phyloP scores from a whole-genome alignment of 2,888 invertebrate genomes.

The Euspilapteryx auroguttella region DNA sequence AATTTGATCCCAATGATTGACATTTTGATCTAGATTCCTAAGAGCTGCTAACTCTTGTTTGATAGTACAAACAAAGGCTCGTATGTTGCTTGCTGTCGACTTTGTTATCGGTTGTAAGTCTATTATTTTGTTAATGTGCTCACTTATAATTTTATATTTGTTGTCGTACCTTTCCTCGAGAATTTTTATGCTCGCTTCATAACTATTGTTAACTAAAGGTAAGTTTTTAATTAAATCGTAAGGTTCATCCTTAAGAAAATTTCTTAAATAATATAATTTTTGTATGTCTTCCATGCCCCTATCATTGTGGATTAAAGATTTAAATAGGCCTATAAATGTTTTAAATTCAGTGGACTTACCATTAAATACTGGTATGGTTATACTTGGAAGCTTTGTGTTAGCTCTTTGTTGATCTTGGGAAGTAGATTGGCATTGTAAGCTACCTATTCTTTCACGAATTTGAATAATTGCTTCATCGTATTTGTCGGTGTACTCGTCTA shows the following conservation, averaged over 20 bases:
- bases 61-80: slow-evolving; percentile 6
- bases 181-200: slow-evolving; percentile 4
- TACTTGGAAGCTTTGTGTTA: too few species aligned
- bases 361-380: too few species aligned
- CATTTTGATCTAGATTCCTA: slow-evolving; percentile 4
- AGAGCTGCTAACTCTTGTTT: slow-evolving; percentile 7
- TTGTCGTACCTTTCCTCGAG: slow-evolving; percentile 7
- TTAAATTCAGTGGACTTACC: too few species aligned
- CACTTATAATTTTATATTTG: slow-evolving; percentile 4
- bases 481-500: too few species aligned
- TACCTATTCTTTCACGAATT: too few species aligned
- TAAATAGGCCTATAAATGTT: too few species aligned
- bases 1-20: slow-evolving; percentile 7
- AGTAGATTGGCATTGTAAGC: slow-evolving; percentile 6
- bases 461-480: too few species aligned
- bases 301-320: too few species aligned
- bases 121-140: slow-evolving; percentile 5
- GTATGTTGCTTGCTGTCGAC: slow-evolving; percentile 1
- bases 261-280: slow-evolving; percentile 7
- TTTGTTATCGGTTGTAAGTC: slow-evolving; percentile 5
- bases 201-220: slow-evolving; percentile 6
- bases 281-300: too few species aligned
- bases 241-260: slow-evolving; percentile 8
- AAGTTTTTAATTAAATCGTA: too few species aligned
- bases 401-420: slow-evolving; percentile 5